A percentile compares a stretch with the other conserved stretches of the same genome.
phyloP scores from a whole-genome alignment of 1,140 invertebrate genomes.

The Eumeta japonica region DNA sequence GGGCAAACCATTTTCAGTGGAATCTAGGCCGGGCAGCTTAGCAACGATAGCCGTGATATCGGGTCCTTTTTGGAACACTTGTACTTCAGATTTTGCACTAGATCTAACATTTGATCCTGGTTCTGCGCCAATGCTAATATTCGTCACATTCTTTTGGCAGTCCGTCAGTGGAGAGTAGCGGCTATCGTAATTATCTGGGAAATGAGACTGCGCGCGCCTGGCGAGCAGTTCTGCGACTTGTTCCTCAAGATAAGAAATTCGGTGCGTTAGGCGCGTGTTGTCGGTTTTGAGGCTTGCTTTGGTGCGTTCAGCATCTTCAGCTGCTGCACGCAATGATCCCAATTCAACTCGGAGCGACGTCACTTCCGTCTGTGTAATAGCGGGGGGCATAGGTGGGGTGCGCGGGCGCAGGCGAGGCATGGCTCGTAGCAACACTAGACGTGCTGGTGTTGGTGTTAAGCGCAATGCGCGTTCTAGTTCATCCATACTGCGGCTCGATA shows the following conservation, averaged over 20 bases:
- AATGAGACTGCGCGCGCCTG: no score
- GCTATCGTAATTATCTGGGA: no score
- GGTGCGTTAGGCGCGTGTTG: slow-evolving; percentile 79
- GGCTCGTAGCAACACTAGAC: slow-evolving; percentile 62
- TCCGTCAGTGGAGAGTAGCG: no score
- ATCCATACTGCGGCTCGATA: slow-evolving; percentile 65
- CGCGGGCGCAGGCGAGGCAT: slow-evolving; percentile 21
- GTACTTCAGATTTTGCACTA: slow-evolving; percentile 49
- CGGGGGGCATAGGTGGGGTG: slow-evolving; percentile 38
- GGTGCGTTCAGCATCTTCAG: slow-evolving; percentile 63
- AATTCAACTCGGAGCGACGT: slow-evolving; percentile 57
- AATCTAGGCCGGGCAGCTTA: slow-evolving; percentile 62
- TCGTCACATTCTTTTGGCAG: slow-evolving; percentile 62
- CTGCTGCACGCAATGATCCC: slow-evolving; percentile 56
- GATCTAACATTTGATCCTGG: slow-evolving; percentile 24
- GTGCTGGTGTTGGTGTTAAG: slow-evolving; percentile 24
- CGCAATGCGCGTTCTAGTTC: slow-evolving; percentile 67
- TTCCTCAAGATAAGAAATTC: slow-evolving; percentile 86
- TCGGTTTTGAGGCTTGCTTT: slow-evolving; percentile 70
- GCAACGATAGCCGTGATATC: slow-evolving; percentile 57
- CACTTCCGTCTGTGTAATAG: slow-evolving; percentile 45
- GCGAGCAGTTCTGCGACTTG: slow-evolving; percentile 72
- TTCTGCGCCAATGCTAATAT: slow-evolving; percentile 59
- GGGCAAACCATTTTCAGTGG: slow-evolving; percentile 47
- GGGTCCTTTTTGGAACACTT: slow-evolving; percentile 62